phyloP scores from a whole-genome alignment of 2,797 vertebrate species.

The Enteromius fasciolatus region DNA sequence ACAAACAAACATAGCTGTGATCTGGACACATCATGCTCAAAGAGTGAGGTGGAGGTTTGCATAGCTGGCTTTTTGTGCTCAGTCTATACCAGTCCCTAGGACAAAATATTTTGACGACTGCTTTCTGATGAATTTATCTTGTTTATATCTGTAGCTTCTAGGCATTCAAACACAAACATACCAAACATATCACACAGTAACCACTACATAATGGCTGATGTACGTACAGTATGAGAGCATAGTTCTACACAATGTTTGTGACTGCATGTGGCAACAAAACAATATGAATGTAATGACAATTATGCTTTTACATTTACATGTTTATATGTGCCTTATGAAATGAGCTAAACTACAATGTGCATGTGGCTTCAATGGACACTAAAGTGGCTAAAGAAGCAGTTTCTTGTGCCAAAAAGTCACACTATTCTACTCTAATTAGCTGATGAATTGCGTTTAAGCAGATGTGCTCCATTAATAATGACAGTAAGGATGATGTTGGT shows the following conservation, averaged over 20 bases:
- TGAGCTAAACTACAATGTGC: constrained; percentile 9
- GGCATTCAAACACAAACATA: constrained; percentile 48
- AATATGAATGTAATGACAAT: constrained; percentile 41
- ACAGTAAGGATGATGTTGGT: constrained; percentile 55
- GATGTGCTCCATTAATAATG: constrained; percentile 65
- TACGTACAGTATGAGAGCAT: constrained; percentile 19
- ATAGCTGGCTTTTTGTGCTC: constrained; percentile 76
- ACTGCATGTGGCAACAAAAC: constrained; percentile 34
- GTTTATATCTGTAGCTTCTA: background rate
- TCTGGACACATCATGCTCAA: constrained; percentile 99
- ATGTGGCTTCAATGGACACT: background rate
- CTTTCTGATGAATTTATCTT: background rate
- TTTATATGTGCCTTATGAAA: constrained; percentile 18
- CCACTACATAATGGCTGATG: constrained; percentile 29
- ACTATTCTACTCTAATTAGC: constrained; percentile 57
- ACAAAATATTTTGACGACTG: background rate
- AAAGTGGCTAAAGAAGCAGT: background rate
- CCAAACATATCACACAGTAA: constrained; percentile 25
- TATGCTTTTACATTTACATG: constrained; percentile 13
- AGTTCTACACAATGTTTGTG: constrained; percentile 27
- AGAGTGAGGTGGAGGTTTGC: constrained; percentile 76
- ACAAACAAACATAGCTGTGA: constrained; percentile 72
- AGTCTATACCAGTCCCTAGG: constrained; percentile 64
- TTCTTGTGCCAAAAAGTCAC: constrained; percentile 10
- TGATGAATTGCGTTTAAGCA: constrained; percentile 67